Evolutionary conservation across 2,797 vertebrate genomes (phyloP).

Genomic region (Aratinga solstitialis): DNA sequence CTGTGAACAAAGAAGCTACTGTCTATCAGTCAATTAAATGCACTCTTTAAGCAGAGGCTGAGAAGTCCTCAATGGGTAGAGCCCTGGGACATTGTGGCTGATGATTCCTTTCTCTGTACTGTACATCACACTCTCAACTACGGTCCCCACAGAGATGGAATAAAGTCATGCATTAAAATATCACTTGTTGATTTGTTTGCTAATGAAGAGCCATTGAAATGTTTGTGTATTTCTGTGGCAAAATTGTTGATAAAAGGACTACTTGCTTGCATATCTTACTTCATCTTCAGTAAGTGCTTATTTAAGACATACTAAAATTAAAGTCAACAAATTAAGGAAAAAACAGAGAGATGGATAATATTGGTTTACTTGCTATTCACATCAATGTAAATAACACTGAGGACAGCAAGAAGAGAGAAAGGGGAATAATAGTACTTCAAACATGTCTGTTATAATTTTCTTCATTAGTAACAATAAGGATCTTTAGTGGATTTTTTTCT

Average conservation of each 20-base stretch:
- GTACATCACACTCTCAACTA: conserved; percentile 86
- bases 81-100: conserved; percentile 84
- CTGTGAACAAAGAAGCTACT: conserved; percentile 88
- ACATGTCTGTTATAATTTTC: conserved; percentile 32
- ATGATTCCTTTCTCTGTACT: conserved; percentile 86
- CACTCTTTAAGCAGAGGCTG: conserved; percentile 86
- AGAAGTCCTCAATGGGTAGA: conserved; percentile 84
- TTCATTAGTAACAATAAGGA: conserved; percentile 21
- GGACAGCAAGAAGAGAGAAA: conserved; percentile 45
- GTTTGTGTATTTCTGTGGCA: conserved; percentile 85
- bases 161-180: conserved; percentile 90
- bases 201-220: conserved; percentile 89
- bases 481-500: not conserved
- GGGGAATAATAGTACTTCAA: conserved; percentile 32
- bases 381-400: conserved; percentile 65
- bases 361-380: conserved; percentile 69
- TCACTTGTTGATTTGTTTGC: conserved; percentile 90
- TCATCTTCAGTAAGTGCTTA: conserved; percentile 75
- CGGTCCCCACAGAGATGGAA: conserved; percentile 82
- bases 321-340: conserved; percentile 76
- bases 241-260: conserved; percentile 84
- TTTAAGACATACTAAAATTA: conserved; percentile 80
- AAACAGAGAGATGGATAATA: conserved; percentile 63
- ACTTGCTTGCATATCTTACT: conserved; percentile 78
- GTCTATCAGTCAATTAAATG: conserved; percentile 92